Percentiles rank a stretch among this genome's conserved stretches.
Evolutionary conservation across 2,797 vertebrate species (phyloP).

Genomic region (Gymnothorax javanicus): DNA sequence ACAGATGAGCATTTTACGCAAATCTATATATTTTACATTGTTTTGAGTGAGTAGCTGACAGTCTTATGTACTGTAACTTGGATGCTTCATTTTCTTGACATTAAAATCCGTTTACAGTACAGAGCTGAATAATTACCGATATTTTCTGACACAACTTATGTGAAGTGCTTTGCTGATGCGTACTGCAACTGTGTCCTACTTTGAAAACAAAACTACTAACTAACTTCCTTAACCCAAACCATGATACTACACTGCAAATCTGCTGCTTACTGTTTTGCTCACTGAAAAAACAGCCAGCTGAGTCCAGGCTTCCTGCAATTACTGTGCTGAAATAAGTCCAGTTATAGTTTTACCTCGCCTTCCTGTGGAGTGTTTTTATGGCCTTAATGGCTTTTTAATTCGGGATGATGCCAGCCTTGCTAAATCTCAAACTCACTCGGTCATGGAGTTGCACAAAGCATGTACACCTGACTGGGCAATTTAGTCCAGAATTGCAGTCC

Average conservation of each 20-base stretch:
- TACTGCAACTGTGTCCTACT: neutral
- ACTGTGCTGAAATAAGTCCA: neutral
- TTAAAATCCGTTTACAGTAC: neutral
- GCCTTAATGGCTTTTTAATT: constrained; percentile 9
- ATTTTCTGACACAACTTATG: neutral
- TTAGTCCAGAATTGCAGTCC: neutral
- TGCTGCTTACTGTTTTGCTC: neutral
- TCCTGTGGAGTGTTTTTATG: neutral
- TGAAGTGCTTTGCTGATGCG: neutral
- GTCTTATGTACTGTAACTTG: neutral
- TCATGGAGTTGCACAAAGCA: neutral
- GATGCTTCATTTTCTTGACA: neutral
- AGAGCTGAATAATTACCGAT: neutral
- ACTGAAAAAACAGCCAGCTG: neutral
- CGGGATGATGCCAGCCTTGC: neutral
- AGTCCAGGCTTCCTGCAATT: neutral
- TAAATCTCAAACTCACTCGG: neutral
- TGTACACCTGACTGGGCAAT: neutral
- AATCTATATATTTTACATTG: neutral
- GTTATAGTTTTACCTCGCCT: neutral
- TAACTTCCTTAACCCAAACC: neutral
- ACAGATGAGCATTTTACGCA: neutral
- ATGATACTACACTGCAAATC: neutral
- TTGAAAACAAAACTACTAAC: neutral
- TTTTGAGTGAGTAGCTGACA: neutral